These are phyloP conservation scores for Misgurnus anguillicaudatus DNA, from an alignment of 2,113 vertebrate species.

Conservation along the genomic window DNA sequence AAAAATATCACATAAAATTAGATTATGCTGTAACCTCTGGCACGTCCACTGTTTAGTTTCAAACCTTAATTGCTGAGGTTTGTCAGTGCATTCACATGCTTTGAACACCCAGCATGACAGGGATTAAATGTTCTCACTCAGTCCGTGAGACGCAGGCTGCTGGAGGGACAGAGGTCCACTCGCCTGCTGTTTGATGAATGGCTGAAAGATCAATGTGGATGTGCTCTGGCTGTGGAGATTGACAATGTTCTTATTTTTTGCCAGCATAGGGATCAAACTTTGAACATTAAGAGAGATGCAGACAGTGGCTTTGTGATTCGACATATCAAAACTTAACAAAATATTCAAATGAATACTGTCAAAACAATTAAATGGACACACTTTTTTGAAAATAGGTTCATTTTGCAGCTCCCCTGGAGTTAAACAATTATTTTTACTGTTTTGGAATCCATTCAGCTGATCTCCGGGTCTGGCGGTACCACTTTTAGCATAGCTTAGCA, in stretches of 20 bases:
- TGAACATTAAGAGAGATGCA: not conserved
- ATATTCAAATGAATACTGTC: no score
- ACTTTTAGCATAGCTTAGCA: no score
- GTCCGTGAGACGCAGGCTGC: not conserved
- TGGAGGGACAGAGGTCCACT: not conserved
- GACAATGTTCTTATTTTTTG: slow-evolving; percentile 14
- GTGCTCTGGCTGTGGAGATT: slow-evolving; percentile 36
- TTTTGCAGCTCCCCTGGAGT: no score
- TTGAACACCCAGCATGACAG: slow-evolving; percentile 1
- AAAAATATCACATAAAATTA: not conserved
- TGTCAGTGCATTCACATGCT: not conserved
- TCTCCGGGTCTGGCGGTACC: no score
- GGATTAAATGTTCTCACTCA: slow-evolving; percentile 22
- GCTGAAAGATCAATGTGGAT: slow-evolving; percentile 43
- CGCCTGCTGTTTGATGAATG: slow-evolving; percentile 47
- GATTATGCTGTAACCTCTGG: not conserved
- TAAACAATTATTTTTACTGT: no score
- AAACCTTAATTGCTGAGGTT: not conserved
- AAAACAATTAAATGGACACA: no score
- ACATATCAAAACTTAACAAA: no score
- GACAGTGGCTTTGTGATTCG: slow-evolving; percentile 1
- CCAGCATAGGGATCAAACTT: slow-evolving; percentile 22
- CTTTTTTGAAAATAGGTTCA: no score
- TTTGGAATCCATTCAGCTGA: no score
- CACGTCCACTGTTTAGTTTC: slow-evolving; percentile 18